A percentile compares a stretch with the other conserved stretches of the same genome.
Conservation (phyloP, 2,797 vertebrate species). For the Coccyzus lansbergi region DNA sequence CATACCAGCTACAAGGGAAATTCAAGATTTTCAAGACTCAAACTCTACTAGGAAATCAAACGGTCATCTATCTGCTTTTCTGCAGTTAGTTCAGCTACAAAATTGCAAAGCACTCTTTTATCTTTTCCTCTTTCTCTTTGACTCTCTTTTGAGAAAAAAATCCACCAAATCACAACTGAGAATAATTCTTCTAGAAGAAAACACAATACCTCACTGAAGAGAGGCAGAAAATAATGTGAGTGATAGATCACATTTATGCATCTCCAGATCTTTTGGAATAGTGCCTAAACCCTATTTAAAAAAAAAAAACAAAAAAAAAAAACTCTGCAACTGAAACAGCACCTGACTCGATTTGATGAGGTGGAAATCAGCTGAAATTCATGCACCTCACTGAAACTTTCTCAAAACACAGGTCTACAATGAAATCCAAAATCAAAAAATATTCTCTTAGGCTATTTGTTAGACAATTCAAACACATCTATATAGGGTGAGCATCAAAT, state of each 20-base stretch:
- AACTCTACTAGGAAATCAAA: neutral
- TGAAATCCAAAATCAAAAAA: neutral
- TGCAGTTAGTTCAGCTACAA: neutral
- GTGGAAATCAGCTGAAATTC: slow-evolving; percentile 13
- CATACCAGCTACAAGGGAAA: neutral
- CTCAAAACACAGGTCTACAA: neutral
- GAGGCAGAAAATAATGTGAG: neutral
- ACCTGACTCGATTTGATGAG: neutral
- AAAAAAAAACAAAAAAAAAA: neutral
- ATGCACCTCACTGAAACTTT: neutral
- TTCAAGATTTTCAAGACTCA: neutral
- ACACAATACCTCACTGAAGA: neutral
- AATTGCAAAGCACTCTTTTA: neutral
- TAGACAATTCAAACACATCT: slow-evolving; percentile 3
- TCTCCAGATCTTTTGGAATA: neutral
- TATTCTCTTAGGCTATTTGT: neutral
- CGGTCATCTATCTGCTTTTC: neutral
- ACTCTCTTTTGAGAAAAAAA: neutral
- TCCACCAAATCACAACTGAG: neutral
- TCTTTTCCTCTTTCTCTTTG: neutral
- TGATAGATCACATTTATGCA: neutral
- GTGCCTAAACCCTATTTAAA: neutral
- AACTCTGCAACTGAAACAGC: neutral
- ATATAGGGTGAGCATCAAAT: neutral
- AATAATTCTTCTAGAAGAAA: neutral